Evolutionary conservation across 1,140 invertebrate genomes (phyloP).

Genomic region (Leptopilina clavipes): DNA sequence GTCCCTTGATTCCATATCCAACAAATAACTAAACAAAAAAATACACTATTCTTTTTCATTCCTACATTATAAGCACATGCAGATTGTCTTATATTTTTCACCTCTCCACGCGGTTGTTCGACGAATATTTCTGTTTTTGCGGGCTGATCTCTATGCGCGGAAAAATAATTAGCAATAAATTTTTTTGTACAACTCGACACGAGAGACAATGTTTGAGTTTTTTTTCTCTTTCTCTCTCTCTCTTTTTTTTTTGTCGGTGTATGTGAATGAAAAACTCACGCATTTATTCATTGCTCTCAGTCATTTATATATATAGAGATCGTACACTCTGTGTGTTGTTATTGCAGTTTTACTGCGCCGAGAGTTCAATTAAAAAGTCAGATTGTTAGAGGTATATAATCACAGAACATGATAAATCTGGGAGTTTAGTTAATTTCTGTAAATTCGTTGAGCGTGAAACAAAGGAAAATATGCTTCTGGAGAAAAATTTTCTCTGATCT

Average conservation of each 20-base stretch:
- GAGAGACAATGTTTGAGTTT: conserved; percentile 35
- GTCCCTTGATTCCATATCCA: conserved; percentile 55
- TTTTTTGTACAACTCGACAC: conserved; percentile 51
- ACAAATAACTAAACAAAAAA: background rate
- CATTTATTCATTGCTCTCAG: conserved; percentile 25
- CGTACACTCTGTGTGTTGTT: background rate
- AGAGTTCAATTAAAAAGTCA: conserved; percentile 31
- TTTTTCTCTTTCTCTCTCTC: conserved; percentile 43
- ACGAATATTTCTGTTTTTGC: conserved; percentile 42
- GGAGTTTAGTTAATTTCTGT: conserved; percentile 2
- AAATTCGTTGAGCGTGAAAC: background rate
- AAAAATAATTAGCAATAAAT: conserved; percentile 74
- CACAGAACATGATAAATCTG: conserved; percentile 1
- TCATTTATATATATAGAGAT: conserved; percentile 29
- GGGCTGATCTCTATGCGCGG: conserved; percentile 47
- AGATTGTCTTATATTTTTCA: conserved; percentile 50
- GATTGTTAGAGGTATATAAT: conserved; percentile 14
- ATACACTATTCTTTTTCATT: conserved; percentile 34
- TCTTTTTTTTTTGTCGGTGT: conserved; percentile 47
- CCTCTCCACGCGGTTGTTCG: conserved; percentile 45
- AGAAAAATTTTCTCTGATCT: too few relatives aligned
- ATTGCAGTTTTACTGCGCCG: background rate
- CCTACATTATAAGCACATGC: conserved; percentile 35
- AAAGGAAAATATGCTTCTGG: too few relatives aligned
- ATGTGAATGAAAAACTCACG: conserved; percentile 33